A percentile compares a stretch with the other conserved stretches of the same genome.
Conservation (phyloP, 2,888 invertebrate genomes). For the Ophion obscuratus region DNA sequence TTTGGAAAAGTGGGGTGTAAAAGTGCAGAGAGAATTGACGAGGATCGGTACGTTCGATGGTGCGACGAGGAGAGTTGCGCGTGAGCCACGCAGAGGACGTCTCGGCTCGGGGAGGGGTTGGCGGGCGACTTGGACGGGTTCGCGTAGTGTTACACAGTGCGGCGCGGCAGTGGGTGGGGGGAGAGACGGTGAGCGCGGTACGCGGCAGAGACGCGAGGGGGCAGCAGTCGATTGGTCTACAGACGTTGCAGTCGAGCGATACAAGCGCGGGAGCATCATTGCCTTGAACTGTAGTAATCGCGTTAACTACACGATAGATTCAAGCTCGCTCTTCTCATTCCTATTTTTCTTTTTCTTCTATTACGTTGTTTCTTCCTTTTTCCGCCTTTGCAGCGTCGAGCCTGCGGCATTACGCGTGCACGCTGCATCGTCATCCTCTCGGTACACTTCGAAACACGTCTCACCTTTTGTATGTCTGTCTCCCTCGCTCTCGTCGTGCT, state of each 20-base stretch:
- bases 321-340: conserved; percentile 23
- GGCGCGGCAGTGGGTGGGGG: background rate
- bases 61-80: background rate
- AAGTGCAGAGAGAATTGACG: background rate
- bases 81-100: background rate
- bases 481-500: background rate
- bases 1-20: conserved; percentile 19
- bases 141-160: conserved; percentile 11
- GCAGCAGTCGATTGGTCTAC: conserved; percentile 47
- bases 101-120: background rate
- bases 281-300: conserved; percentile 38
- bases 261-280: conserved; percentile 58
- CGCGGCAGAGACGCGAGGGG: conserved; percentile 23
- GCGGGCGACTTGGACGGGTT: conserved; percentile 23
- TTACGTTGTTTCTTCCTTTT: background rate
- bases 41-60: conserved; percentile 11
- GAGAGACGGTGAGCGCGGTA: background rate
- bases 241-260: conserved; percentile 52
- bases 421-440: background rate
- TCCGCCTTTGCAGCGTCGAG: background rate
- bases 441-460: background rate
- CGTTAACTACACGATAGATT: conserved; percentile 29
- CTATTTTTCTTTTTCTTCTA: background rate
- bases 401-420: background rate
- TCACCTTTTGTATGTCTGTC: background rate